A percentile compares a stretch with the other conserved stretches of the same genome.
Evolutionary conservation across 2,888 invertebrate genomes (phyloP).

Genomic region (Pogonocherus hispidulus): DNA sequence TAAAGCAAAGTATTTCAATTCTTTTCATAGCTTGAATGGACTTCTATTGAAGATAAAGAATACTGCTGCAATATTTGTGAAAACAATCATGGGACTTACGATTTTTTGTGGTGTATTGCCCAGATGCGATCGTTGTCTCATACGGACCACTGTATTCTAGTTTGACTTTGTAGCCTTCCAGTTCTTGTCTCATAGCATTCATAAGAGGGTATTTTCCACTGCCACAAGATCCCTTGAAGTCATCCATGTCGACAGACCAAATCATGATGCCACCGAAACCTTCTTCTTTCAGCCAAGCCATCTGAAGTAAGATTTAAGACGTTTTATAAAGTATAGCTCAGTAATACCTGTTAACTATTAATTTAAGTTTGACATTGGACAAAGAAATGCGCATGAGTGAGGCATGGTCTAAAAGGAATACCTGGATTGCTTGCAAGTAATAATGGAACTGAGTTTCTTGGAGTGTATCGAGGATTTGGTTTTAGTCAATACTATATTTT

Average conservation of each 20-base stretch:
- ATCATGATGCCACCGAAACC: constrained; percentile 97
- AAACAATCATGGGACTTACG: constrained; percentile 77
- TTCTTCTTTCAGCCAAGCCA: constrained; percentile 94
- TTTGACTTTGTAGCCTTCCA: constrained; percentile 85
- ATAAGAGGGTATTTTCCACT: constrained; percentile 92
- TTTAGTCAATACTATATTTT: too few relatives aligned
- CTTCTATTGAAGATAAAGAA: constrained; percentile 6
- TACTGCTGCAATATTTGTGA: too few relatives aligned
- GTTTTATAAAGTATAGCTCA: too few relatives aligned
- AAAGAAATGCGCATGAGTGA: too few relatives aligned
- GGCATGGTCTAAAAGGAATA: too few relatives aligned
- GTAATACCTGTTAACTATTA: too few relatives aligned
- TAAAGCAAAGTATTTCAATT: too few relatives aligned
- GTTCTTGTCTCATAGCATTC: constrained; percentile 87
- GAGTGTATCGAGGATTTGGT: too few relatives aligned
- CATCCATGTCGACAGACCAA: constrained; percentile 97
- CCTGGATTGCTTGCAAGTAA: too few relatives aligned
- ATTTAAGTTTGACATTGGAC: too few relatives aligned
- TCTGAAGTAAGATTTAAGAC: constrained; percentile 72
- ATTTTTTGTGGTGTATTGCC: constrained; percentile 89
- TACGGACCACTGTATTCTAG: constrained; percentile 90
- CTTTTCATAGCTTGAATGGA: too few relatives aligned
- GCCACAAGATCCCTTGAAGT: constrained; percentile 92
- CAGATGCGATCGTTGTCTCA: constrained; percentile 79
- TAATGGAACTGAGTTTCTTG: too few relatives aligned